A percentile compares a stretch with the other conserved stretches of the same genome.
Conservation (phyloP, 2,888 invertebrate species). For the Heteromyza rotundicornis region DNA sequence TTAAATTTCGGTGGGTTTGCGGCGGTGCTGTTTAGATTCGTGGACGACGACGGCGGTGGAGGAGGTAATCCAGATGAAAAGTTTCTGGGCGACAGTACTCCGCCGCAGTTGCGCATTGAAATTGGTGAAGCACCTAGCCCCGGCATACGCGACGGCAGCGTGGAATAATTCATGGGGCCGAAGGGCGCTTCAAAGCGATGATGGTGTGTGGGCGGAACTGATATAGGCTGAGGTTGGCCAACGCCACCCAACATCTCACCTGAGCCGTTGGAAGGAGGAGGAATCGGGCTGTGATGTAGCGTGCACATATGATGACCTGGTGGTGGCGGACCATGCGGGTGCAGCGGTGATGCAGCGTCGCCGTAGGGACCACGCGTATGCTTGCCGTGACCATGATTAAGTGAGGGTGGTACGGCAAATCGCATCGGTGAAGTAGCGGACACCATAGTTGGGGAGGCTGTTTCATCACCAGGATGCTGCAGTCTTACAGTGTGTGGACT, state of each 20-base stretch:
- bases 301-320: constrained; percentile 9
- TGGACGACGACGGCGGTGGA: constrained; percentile 29
- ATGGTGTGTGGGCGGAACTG: constrained; percentile 29
- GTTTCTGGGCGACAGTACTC: constrained; percentile 20
- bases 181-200: constrained; percentile 27
- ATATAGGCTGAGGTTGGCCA: constrained; percentile 6
- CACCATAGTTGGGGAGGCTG: constrained; percentile 26
- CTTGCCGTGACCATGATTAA: constrained; percentile 19
- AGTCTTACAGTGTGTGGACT: constrained; percentile 18
- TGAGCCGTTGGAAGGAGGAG: constrained; percentile 21
- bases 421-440: constrained; percentile 45
- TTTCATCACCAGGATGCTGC: constrained; percentile 24
- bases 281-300: constrained; percentile 40
- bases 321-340: background rate
- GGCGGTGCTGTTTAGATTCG: constrained; percentile 27
- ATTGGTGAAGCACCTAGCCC: constrained; percentile 13
- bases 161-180: constrained; percentile 28
- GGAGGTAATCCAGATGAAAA: constrained; percentile 26
- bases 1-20: constrained; percentile 50
- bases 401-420: constrained; percentile 25
- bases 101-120: constrained; percentile 30
- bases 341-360: constrained; percentile 14
- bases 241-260: too few relatives aligned
- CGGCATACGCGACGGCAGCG: constrained; percentile 1
- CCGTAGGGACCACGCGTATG: constrained; percentile 15